Evolutionary conservation across 2,113 vertebrate genomes (phyloP).

Genomic region (Rallus limicola): DNA sequence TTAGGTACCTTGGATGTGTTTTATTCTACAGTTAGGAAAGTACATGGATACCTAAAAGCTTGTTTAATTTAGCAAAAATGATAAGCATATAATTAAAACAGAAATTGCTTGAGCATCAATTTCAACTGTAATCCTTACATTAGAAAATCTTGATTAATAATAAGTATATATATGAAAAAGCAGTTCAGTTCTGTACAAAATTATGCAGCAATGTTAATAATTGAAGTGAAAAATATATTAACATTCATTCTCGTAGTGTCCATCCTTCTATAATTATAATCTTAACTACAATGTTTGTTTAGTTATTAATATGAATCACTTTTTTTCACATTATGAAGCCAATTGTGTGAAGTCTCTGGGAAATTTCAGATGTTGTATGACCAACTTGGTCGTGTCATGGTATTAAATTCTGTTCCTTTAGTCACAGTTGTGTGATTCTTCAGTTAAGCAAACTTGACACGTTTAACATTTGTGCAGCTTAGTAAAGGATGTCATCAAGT

Average conservation of each 20-base stretch:
- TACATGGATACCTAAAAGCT: neutral
- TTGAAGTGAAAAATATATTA: neutral
- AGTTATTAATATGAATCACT: neutral
- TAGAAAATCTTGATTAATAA: neutral
- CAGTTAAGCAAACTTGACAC: constrained; percentile 21
- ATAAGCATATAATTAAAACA: neutral
- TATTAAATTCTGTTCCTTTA: constrained; percentile 25
- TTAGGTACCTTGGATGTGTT: neutral
- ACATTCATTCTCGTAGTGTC: neutral
- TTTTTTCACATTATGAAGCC: neutral
- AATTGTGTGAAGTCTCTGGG: neutral
- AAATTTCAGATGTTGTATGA: neutral
- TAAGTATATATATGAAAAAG: neutral
- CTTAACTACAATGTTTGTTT: neutral
- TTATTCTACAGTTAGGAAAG: neutral
- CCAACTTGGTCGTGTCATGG: neutral
- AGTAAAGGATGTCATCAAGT: constrained; percentile 18
- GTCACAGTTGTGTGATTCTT: constrained; percentile 15
- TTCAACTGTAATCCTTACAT: neutral
- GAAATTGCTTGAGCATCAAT: neutral
- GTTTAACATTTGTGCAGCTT: constrained; percentile 25
- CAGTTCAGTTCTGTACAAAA: neutral
- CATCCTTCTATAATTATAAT: neutral
- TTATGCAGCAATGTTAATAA: neutral
- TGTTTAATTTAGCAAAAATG: constrained; percentile 20